phyloP scores from a whole-genome alignment of 2,888 invertebrate species.

The Eurois occulta region DNA sequence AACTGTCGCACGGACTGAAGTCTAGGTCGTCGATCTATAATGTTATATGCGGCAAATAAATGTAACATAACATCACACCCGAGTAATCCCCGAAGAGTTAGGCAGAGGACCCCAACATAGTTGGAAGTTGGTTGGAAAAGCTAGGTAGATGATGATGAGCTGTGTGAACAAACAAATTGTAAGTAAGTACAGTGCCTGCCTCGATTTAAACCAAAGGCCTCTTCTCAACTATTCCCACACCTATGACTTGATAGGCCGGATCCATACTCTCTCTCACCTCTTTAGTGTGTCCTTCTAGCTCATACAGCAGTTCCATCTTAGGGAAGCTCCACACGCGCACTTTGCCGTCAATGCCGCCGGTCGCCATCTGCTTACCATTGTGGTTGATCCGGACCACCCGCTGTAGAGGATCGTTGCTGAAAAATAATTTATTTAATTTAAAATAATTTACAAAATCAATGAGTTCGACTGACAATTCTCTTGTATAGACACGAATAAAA shows the following conservation, averaged over 20 bases:
- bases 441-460: not conserved
- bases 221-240: not conserved
- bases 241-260: not conserved
- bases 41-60: not conserved
- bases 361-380: slow-evolving; percentile 95
- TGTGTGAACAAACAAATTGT: no score
- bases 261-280: slow-evolving; percentile 90
- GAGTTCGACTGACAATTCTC: not conserved
- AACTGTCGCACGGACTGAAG: slow-evolving; percentile 94
- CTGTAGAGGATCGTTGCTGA: slow-evolving; percentile 94
- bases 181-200: not conserved
- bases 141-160: no score
- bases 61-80: not conserved
- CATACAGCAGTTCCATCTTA: slow-evolving; percentile 92
- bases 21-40: slow-evolving; percentile 95
- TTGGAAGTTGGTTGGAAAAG: no score
- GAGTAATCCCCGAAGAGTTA: not conserved
- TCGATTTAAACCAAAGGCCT: not conserved
- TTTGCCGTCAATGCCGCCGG: slow-evolving; percentile 97
- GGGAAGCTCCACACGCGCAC: slow-evolving; percentile 97
- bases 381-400: slow-evolving; percentile 95
- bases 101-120: no score
- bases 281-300: slow-evolving; percentile 95
- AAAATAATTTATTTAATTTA: slow-evolving; percentile 20
- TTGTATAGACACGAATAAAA: not conserved